Base-by-base conservation (phyloP, 1,140 invertebrate genomes). In the Lineus longissimus region DNA sequence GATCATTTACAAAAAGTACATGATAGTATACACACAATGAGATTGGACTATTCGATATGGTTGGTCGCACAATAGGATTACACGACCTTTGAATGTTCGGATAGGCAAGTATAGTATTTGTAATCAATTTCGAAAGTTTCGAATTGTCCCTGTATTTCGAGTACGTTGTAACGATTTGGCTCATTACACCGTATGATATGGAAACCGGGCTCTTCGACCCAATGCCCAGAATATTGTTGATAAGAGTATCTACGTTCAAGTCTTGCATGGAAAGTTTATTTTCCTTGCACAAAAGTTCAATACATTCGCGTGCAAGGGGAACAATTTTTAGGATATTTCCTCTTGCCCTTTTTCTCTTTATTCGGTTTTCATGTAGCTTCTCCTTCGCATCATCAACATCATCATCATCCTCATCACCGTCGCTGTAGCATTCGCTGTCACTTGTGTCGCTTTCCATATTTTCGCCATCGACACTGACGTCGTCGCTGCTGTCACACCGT, bases 1-100 rank as follows among this genome's bases (percentile, higher is more conserved):
- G n/a, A n/a, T 51, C 47, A 51, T n/a, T 51, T n/a, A 51, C 47
- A n/a, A 51, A 51, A 6, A 51, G n/a, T n/a, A 51, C 47, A 51
- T 51, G 47, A 27, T 51, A 51, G 47, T 51, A 51, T 7, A 51
- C 47, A n/a, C 47, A 51, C 47, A 51, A 27, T 4, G 6, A 7
- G 4, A 51, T 51, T 4, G 47, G 47, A 27, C 47, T 51, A n/a
- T 51, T 51, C 6, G 4, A 7, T 6, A 51, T 7, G 9, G n/a
- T n/a, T 51, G 47, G 47, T n/a, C 47, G 47, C n/a, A 51, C 47
- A 51, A 51, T 51, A 7, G 47, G n/a, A 6, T 51, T 51, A n/a
- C n/a, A 9, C n/a, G 47, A n/a, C n/a, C 25, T 51, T 27, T n/a
- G 25, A n/a, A n/a, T 51, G 47, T 51, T 51, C 6, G 47, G 47